Conservation (phyloP, 2,797 vertebrate genomes). For the Sciurus vulgaris region DNA sequence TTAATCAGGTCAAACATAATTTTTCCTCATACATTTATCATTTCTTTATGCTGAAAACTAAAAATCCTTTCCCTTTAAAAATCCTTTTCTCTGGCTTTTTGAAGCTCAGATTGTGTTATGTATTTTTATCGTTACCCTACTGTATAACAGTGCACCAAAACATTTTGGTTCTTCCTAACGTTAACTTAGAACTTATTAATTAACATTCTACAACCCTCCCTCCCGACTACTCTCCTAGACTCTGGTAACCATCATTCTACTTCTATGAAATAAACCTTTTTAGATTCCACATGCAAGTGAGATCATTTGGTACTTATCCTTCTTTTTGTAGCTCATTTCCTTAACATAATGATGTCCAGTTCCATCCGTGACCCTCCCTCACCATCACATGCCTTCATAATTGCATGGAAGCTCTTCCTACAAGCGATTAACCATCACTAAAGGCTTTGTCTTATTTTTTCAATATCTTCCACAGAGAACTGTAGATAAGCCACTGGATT, state of each 20-base stretch:
- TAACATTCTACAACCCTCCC: fast-evolving
- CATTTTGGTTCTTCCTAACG: background rate
- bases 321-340: background rate
- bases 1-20: background rate
- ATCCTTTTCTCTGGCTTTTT: background rate
- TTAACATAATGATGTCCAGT: background rate
- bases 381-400: background rate
- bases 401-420: background rate
- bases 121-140: background rate
- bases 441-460: background rate
- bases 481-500: background rate
- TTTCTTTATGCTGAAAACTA: background rate
- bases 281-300: background rate
- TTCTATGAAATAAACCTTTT: background rate
- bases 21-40: background rate
- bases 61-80: background rate
- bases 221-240: background rate
- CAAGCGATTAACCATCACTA: background rate
- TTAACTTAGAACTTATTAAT: background rate
- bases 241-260: background rate
- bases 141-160: background rate
- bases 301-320: background rate
- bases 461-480: background rate
- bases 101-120: background rate
- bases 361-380: background rate